These are phyloP conservation scores for Pyrrhia umbra DNA, from an alignment of 2,888 invertebrate species.

Conservation along the genomic window DNA sequence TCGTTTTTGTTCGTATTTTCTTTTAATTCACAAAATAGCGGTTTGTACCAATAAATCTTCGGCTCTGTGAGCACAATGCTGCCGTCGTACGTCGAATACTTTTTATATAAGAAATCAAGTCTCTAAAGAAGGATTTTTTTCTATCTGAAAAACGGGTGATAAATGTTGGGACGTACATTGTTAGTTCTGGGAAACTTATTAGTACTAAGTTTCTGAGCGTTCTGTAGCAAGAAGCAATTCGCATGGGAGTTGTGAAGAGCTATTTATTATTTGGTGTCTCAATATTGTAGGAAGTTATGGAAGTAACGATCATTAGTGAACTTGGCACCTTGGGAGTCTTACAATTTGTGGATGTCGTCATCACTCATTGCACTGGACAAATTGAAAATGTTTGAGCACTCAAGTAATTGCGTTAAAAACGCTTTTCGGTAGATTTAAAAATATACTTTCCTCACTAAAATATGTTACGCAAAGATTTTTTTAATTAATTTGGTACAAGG, in stretches of 20 bases:
- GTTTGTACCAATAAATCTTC: constrained; percentile 77
- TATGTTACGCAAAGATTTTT: too few relatives aligned
- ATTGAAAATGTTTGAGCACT: too few relatives aligned
- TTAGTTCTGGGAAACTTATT: constrained; percentile 55
- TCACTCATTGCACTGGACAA: not conserved
- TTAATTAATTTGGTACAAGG: too few relatives aligned
- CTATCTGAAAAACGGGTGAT: constrained; percentile 59
- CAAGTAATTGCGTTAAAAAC: too few relatives aligned
- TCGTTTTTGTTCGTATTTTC: constrained; percentile 73
- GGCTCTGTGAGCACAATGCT: constrained; percentile 67
- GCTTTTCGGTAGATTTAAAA: too few relatives aligned
- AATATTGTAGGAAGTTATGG: constrained; percentile 7
- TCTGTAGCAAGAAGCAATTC: constrained; percentile 28
- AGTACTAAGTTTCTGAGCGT: constrained; percentile 43
- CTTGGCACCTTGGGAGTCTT: not conserved
- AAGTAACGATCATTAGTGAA: constrained; percentile 34
- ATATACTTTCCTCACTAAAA: too few relatives aligned
- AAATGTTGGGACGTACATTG: constrained; percentile 59
- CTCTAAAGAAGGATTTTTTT: constrained; percentile 45
- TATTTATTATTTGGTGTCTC: constrained; percentile 45
- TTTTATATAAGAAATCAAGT: constrained; percentile 68
- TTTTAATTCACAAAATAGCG: constrained; percentile 73
- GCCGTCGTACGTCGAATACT: constrained; percentile 68
- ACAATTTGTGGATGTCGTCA: constrained; percentile 15
- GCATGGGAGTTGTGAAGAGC: constrained; percentile 36